phyloP scores from a whole-genome alignment of 2,888 invertebrate species.

The Ligdia adustata region DNA sequence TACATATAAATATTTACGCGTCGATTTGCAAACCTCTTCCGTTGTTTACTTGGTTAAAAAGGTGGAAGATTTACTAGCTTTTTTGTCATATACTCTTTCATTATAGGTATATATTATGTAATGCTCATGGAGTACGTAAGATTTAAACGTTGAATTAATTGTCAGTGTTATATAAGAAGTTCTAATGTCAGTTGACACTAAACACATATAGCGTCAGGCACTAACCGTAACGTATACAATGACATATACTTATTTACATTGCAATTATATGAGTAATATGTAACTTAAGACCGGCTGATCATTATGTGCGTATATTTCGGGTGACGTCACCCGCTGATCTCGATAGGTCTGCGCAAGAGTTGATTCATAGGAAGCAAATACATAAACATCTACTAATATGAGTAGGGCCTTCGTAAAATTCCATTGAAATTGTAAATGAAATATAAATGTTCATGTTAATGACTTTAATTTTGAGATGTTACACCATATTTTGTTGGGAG shows the following conservation, averaged over 20 bases:
- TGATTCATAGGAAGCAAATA: constrained; percentile 13
- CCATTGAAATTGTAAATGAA: neutral
- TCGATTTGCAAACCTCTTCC: no score
- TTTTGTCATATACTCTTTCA: no score
- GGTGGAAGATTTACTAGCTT: no score
- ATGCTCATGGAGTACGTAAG: no score
- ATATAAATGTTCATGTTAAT: no score
- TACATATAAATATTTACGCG: no score
- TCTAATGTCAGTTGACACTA: neutral
- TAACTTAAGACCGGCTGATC: constrained; percentile 1
- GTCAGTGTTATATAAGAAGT: neutral
- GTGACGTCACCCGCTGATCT: constrained; percentile 22
- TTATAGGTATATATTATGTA: no score
- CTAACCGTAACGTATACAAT: constrained; percentile 2
- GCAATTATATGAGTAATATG: constrained; percentile 10
- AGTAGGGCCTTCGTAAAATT: constrained; percentile 7
- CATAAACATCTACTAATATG: neutral
- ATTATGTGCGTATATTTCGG: constrained; percentile 8
- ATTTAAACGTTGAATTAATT: no score
- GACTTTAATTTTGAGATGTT: no score
- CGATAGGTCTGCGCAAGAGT: constrained; percentile 8
- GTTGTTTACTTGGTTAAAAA: no score
- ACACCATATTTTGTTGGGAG: neutral
- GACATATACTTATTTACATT: constrained; percentile 1
- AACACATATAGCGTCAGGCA: neutral